Conservation (phyloP, 2,797 vertebrate species). For the Otus scops region DNA sequence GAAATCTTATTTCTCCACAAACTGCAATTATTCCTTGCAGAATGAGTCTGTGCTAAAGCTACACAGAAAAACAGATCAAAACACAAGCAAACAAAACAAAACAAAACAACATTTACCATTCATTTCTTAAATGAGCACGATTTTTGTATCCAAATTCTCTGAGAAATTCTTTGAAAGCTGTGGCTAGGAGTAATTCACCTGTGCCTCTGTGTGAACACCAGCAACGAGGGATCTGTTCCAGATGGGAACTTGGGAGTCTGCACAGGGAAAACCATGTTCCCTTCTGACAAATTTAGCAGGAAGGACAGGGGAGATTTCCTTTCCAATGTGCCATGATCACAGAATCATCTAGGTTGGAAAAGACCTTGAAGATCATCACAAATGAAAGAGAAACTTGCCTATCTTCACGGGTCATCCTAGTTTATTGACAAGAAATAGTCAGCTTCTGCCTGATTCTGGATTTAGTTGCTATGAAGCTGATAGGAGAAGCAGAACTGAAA, state of each 20-base stretch:
- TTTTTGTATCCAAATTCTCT: neutral
- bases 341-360: too few species aligned
- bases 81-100: neutral
- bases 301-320: neutral
- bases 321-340: neutral
- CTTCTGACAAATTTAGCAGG: neutral
- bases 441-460: neutral
- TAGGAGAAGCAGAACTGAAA: conserved; percentile 45
- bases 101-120: neutral
- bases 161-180: neutral
- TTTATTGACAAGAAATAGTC: neutral
- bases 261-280: neutral
- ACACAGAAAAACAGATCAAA: neutral
- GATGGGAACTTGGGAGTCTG: neutral
- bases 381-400: neutral
- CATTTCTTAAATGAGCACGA: neutral
- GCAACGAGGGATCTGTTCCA: accelerated
- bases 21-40: neutral
- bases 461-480: neutral
- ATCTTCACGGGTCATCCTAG: neutral
- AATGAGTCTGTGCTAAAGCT: neutral
- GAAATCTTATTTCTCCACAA: neutral
- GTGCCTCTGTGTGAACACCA: neutral
- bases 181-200: neutral
- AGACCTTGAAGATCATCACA: neutral